phyloP scores from a whole-genome alignment of 2,797 vertebrate genomes.

The Botia kubotai region DNA sequence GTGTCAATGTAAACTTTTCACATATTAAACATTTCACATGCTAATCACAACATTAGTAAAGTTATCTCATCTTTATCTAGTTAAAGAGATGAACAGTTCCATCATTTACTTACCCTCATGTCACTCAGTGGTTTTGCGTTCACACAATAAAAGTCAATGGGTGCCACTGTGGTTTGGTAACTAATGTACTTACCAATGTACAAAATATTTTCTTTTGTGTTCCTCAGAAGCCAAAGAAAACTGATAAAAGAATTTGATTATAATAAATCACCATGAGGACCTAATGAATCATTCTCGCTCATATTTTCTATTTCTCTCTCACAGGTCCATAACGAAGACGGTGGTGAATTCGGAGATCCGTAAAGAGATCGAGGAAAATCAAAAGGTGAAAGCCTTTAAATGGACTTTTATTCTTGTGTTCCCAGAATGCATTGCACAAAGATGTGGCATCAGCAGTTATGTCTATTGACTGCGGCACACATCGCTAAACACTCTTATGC shows the following conservation, averaged over 20 bases:
- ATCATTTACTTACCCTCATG: too few species aligned
- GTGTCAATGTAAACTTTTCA: background rate
- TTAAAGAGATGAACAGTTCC: background rate
- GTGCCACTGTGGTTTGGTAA: too few species aligned
- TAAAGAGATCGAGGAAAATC: slow-evolving; percentile 92
- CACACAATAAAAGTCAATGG: too few species aligned
- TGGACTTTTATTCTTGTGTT: slow-evolving; percentile 21
- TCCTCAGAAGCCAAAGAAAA: too few species aligned
- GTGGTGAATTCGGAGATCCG: slow-evolving; percentile 88
- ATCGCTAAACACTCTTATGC: background rate
- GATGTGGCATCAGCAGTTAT: background rate
- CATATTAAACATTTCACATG: too few species aligned
- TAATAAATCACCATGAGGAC: slow-evolving; percentile 21
- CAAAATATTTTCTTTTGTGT: too few species aligned
- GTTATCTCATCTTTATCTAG: slow-evolving; percentile 9
- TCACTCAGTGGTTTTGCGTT: too few species aligned
- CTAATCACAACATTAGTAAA: slow-evolving; percentile 1
- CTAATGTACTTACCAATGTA: too few species aligned
- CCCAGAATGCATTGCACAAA: background rate
- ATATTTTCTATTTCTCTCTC: slow-evolving; percentile 41
- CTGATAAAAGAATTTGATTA: background rate
- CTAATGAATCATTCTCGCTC: slow-evolving; percentile 15
- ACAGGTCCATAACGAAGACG: slow-evolving; percentile 96
- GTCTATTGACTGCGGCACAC: background rate
- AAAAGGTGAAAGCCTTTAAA: slow-evolving; percentile 82